A percentile compares a stretch with the other conserved stretches of the same genome.
phyloP scores from a whole-genome alignment of 2,113 vertebrate genomes.

The Raja brachyura region DNA sequence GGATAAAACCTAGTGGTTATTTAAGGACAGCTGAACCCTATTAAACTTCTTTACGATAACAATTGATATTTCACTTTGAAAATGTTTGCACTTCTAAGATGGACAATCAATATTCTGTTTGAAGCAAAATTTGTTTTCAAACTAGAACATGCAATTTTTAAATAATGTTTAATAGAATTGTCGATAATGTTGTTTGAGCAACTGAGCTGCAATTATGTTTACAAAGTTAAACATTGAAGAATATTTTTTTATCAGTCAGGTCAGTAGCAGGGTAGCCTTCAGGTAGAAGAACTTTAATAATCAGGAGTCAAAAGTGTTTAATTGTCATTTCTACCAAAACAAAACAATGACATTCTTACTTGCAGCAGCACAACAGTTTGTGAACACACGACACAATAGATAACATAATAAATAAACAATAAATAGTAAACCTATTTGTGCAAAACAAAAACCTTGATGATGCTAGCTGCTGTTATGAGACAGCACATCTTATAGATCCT shows the following conservation, averaged over 20 bases:
- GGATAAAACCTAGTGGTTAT: constrained; percentile 29
- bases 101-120: constrained; percentile 36
- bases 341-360: too few relatives aligned
- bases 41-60: constrained; percentile 37
- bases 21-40: constrained; percentile 31
- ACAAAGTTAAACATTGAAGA: constrained; percentile 29
- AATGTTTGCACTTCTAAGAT: constrained; percentile 30
- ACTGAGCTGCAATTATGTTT: constrained; percentile 32
- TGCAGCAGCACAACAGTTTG: too few relatives aligned
- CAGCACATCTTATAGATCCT: too few relatives aligned
- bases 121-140: constrained; percentile 24
- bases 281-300: constrained; percentile 28
- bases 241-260: constrained; percentile 22
- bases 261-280: not conserved
- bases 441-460: too few relatives aligned
- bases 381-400: too few relatives aligned
- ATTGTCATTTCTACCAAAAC: too few relatives aligned
- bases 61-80: constrained; percentile 29
- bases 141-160: constrained; percentile 34
- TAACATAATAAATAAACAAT: too few relatives aligned
- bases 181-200: constrained; percentile 26
- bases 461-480: too few relatives aligned
- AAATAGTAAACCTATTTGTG: too few relatives aligned
- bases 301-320: constrained; percentile 24
- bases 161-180: constrained; percentile 34